These are phyloP conservation scores for Ciconia nigra DNA, from an alignment of 2,797 vertebrate genomes.

Conservation along the genomic window DNA sequence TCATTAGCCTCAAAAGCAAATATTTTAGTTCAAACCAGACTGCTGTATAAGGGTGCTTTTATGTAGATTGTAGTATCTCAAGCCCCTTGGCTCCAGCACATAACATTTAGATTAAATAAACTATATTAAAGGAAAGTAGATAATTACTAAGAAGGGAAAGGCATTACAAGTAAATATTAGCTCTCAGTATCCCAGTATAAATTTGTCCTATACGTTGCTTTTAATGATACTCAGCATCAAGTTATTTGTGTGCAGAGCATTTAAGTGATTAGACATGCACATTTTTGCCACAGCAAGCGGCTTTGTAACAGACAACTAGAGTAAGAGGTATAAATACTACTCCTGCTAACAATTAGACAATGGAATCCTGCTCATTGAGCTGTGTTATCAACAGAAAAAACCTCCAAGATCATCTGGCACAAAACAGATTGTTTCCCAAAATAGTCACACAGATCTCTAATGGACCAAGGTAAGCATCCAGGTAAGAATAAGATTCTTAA, in stretches of 20 bases:
- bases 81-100: background rate
- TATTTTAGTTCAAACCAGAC: background rate
- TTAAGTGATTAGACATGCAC: background rate
- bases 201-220: background rate
- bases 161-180: background rate
- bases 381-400: background rate
- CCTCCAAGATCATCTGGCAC: background rate
- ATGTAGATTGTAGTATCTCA: rapidly evolving
- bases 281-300: background rate
- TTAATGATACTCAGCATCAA: background rate
- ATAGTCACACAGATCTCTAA: background rate
- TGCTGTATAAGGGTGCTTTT: background rate
- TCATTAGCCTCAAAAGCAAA: background rate
- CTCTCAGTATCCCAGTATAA: background rate
- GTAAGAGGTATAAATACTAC: background rate
- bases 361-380: background rate
- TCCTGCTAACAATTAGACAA: background rate
- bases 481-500: background rate
- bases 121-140: background rate
- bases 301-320: background rate
- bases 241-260: background rate
- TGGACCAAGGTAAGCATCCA: background rate
- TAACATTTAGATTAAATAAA: background rate
- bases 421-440: background rate
- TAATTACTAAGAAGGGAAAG: background rate